Base-by-base conservation (phyloP, 2,888 invertebrate genomes). In the Pomacea canaliculata region DNA sequence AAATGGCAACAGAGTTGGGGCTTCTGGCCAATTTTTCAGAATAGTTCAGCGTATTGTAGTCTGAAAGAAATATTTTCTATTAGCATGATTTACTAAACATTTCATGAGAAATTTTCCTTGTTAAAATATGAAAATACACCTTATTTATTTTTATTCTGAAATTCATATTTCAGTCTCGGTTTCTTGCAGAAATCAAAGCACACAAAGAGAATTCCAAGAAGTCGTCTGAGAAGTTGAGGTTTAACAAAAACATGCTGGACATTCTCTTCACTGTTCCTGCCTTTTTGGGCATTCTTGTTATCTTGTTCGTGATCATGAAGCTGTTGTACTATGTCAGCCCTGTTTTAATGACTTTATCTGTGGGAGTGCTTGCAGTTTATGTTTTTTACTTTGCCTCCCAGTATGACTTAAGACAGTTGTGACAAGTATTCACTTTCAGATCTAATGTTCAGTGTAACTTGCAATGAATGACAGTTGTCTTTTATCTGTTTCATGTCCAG, bases 241-340 rank as follows among this genome's bases (percentile, higher is more conserved):
- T 68, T 27, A 68, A 13, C 10, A 68, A 46, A 46, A 27, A 16
- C 4, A 46, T 12, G 19, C 13, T 4, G 19, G 68, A 68, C 23
- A 37, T 68, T 37, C 48, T 46, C 37, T 27, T 16, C 27, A 37
- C 27, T 46, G 27, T 68, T 13, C 48, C 48, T 46, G 27, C 37
- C 37, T 46, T 68, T 9, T 27, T 23, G 9, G 68, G 37, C 37
- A 46, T 68, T 23, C 10, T 68, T 46, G 19, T 68, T 13, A 12
- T 68, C 12, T 68, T 27, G 13, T 68, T 4, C 27, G 13, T 68
- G 13, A 37, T 68, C 19, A 46, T 46, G 37, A 68, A 27, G 12
- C 23, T 68, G 48, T 68, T 68, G 48, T 68, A 68, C 48, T 46
- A 46, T 46, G 13, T 37, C 19, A 68, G 48, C 48, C 68, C 68